Conservation (phyloP, 2,888 invertebrate species). For the Heliconius ethilla region DNA sequence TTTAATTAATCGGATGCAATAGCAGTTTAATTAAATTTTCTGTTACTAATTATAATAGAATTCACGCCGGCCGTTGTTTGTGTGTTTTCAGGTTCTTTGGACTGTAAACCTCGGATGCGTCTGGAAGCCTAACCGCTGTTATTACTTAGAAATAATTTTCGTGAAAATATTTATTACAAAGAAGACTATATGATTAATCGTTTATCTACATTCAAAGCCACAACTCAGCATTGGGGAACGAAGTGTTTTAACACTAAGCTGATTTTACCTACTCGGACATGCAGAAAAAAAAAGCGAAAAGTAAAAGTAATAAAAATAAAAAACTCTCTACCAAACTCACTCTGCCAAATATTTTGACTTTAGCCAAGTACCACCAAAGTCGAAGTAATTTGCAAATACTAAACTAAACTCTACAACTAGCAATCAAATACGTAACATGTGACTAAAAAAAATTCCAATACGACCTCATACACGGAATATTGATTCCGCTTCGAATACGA, state of each 20-base stretch:
- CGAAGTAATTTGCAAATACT: background rate
- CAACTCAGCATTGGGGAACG: background rate
- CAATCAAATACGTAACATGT: background rate
- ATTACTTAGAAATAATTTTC: conserved; percentile 16
- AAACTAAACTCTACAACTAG: background rate
- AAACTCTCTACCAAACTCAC: background rate
- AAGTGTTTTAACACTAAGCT: background rate
- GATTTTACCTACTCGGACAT: background rate
- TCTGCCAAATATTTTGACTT: no score
- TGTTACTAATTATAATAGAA: conserved; percentile 35
- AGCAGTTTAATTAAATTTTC: conserved; percentile 40
- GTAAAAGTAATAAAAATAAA: background rate
- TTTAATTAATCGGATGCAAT: no score
- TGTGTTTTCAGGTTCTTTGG: conserved; percentile 30
- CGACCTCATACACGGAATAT: conserved; percentile 54
- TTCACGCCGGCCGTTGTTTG: conserved; percentile 24
- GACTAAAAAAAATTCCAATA: conserved; percentile 2
- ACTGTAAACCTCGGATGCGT: conserved; percentile 29
- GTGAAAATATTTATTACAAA: background rate
- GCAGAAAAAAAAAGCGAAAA: background rate
- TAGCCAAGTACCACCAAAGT: background rate
- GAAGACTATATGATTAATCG: background rate
- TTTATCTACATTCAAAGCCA: no score
- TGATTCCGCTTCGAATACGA: conserved; percentile 53
- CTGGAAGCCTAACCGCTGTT: conserved; percentile 21